Evolutionary conservation across 1,140 invertebrate species (phyloP).

Genomic region (Pinna nobilis): DNA sequence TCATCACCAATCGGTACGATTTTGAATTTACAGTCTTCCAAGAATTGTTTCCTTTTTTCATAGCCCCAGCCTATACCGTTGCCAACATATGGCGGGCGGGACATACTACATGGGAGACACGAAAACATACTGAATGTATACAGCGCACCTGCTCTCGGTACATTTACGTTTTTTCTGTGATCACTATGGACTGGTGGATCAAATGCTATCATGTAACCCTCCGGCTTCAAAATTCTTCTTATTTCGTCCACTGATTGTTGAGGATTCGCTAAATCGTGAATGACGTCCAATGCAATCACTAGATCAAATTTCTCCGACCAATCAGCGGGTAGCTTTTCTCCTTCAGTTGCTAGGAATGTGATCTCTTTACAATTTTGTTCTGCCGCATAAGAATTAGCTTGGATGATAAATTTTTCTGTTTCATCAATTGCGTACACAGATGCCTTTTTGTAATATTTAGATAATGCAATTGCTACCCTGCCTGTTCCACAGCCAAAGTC

Average conservation of each 20-base stretch:
- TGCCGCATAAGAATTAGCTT: neutral
- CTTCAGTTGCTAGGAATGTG: neutral
- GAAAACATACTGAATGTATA: conserved; percentile 23
- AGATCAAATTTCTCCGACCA: conserved; percentile 20
- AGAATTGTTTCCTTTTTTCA: conserved; percentile 10
- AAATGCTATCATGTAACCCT: conserved; percentile 8
- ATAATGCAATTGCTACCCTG: neutral
- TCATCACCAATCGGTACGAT: neutral
- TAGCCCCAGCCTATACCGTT: conserved; percentile 31
- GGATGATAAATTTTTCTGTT: neutral
- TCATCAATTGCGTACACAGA: neutral
- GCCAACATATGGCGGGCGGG: neutral
- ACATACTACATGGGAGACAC: conserved; percentile 34
- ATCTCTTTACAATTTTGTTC: neutral
- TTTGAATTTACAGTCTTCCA: neutral
- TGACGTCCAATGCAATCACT: conserved; percentile 22
- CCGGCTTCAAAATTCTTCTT: conserved; percentile 22
- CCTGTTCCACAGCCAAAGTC: conserved; percentile 7
- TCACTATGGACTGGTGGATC: conserved; percentile 22
- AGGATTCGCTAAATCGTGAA: conserved; percentile 32
- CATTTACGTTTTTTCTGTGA: conserved; percentile 10
- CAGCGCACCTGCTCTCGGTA: neutral
- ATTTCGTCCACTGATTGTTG: conserved; percentile 1
- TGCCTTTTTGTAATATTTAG: neutral
- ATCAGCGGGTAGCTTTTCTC: neutral